A percentile compares a stretch with the other conserved stretches of the same genome.
Evolutionary conservation across 2,888 invertebrate genomes (phyloP).

Genomic region (Abscondita cerata): DNA sequence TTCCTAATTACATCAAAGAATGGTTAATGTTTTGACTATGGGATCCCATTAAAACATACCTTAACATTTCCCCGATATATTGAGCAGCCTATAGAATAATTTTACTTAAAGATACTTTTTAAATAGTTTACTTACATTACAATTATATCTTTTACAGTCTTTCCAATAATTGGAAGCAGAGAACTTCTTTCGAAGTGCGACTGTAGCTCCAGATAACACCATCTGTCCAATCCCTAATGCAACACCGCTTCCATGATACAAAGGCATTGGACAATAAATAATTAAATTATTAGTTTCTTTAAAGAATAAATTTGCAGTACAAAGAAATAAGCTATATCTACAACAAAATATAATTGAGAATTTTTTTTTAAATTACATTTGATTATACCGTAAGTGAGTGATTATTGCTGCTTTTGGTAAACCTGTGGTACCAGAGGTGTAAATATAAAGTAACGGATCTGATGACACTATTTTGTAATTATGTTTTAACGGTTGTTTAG

Average conservation of each 20-base stretch:
- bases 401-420: conserved; percentile 96
- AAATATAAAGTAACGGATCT: conserved; percentile 77
- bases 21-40: neutral
- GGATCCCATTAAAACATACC: conserved; percentile 72
- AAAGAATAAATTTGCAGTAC: too few relatives aligned
- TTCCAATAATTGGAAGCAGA: conserved; percentile 94
- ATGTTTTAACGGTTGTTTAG: neutral
- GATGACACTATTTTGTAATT: neutral
- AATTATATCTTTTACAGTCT: conserved; percentile 89
- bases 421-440: conserved; percentile 96
- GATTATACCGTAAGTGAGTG: conserved; percentile 76
- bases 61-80: conserved; percentile 91
- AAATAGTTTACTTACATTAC: conserved; percentile 70
- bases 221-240: conserved; percentile 83
- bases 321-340: too few relatives aligned
- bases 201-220: conserved; percentile 76
- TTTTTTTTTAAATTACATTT: too few relatives aligned
- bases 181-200: conserved; percentile 87
- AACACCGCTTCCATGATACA: conserved; percentile 89
- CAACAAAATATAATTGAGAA: neutral
- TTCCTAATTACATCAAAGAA: conserved; percentile 53
- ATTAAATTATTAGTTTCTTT: conserved; percentile 64
- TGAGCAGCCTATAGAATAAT: conserved; percentile 71
- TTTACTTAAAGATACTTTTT: neutral
- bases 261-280: conserved; percentile 88